Base-by-base conservation (phyloP, 2,888 invertebrate genomes). In the Tholera decimalis region DNA sequence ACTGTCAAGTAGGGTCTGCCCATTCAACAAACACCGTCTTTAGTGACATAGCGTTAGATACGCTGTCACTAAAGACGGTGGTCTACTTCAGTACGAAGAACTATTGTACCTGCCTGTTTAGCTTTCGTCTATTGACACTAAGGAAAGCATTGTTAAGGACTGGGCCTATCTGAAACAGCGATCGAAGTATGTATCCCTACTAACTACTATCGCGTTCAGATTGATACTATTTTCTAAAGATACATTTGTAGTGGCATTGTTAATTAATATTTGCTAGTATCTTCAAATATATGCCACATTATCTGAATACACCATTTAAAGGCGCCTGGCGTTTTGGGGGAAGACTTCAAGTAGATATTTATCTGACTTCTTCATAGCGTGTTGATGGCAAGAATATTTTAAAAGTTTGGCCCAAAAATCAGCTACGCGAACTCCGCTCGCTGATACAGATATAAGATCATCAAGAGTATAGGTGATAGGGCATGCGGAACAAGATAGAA, bases 141-240 rank as follows among this genome's bases (percentile, higher is more conserved):
- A 24, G 28, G 13, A 24, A 39, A 13, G 37, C 24, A 37, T 8
- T 2, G 49, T 24, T 35, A 13, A 35, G 26, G 15, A 15, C 24
- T 30, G 15, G 46, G 33, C 51, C 8, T 37, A 65, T 46, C 35
- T 57, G 8, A 37, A 33, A 33, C 24, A 28, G 9, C 44, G 26
- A 44, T 44, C 30, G 37, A 1, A 24, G 28, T 37, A 6, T 28
- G 18, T 30, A 5, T 35, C 35, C 41, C 15, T 51, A n/a, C 46
- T 51, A n/a, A n/a, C n/a, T 30, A 39, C 18, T 15, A 4, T 11
- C 26, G 2, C 11, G 6, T 18, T 64, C 2, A 13, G 43, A 24
- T 15, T 43, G 15, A 33, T 15, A 24, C 7, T 3, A 46, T 46
- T 30, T 55, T 22, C n/a, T 30, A n/a, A 22, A 46, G 20, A 26